Percentiles rank a stretch among this genome's conserved stretches.
Evolutionary conservation across 1,140 invertebrate genomes (phyloP).

Genomic region (Stegodyphus mimosarum): DNA sequence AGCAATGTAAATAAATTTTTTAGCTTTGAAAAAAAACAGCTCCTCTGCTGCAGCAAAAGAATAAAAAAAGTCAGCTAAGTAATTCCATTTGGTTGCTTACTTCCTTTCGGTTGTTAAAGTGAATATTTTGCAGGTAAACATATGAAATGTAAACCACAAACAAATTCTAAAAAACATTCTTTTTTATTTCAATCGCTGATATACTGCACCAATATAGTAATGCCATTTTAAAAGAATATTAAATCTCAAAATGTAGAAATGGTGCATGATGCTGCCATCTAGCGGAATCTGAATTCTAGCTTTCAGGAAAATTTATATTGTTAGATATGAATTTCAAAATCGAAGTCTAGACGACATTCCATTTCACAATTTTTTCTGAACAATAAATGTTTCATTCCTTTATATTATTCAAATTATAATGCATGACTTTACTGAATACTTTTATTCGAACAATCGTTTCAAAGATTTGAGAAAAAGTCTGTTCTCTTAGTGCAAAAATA

Average conservation of each 20-base stretch:
- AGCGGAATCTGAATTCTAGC: not conserved
- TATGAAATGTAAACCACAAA: no score
- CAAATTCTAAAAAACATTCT: no score
- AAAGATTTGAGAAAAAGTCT: not conserved
- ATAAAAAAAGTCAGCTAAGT: no score
- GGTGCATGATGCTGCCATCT: not conserved
- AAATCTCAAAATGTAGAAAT: not conserved
- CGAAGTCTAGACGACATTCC: not conserved
- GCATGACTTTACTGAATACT: not conserved
- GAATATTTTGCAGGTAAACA: no score
- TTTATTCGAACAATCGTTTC: not conserved
- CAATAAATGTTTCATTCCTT: not conserved
- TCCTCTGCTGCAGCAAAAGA: no score
- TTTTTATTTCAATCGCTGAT: no score
- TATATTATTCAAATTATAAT: not conserved
- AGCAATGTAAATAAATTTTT: no score
- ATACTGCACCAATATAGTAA: not conserved
- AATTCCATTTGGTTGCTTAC: no score
- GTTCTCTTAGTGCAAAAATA: no score
- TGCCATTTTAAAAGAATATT: not conserved
- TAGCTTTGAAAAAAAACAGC: no score
- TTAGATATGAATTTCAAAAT: not conserved
- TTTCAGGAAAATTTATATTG: not conserved
- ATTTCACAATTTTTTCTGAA: not conserved
- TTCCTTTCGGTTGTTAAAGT: no score